A percentile compares a stretch with the other conserved stretches of the same genome.
Conservation (phyloP, 2,113 vertebrate genomes). For the Hemibagrus wyckioides region DNA sequence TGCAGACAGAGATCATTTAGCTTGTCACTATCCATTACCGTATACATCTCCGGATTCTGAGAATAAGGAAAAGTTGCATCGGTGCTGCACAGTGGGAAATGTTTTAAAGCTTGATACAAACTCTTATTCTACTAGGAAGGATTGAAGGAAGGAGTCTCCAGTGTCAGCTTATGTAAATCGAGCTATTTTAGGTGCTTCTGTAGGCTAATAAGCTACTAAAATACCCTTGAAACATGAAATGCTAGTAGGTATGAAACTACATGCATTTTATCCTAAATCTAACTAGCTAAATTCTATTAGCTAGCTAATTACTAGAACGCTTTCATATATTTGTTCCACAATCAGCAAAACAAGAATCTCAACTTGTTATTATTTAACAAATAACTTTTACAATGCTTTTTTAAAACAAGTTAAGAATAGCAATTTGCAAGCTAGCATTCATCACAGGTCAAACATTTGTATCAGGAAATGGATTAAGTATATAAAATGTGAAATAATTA, state of each 20-base stretch:
- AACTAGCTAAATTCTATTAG: too few species aligned
- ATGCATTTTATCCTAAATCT: too few species aligned
- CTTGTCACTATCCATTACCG: slow-evolving; percentile 64
- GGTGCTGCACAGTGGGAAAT: too few species aligned
- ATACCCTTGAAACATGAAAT: background rate
- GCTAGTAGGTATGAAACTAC: background rate
- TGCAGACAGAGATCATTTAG: slow-evolving; percentile 60
- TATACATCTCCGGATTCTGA: background rate
- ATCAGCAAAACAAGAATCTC: too few species aligned
- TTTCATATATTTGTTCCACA: too few species aligned
- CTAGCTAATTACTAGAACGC: too few species aligned
- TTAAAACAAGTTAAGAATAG: too few species aligned
- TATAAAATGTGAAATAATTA: background rate
- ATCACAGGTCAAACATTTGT: background rate
- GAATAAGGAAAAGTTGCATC: slow-evolving; percentile 11
- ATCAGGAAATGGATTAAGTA: background rate
- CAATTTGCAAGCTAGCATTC: background rate
- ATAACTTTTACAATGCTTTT: too few species aligned
- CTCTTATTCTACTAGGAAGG: background rate
- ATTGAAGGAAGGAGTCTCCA: background rate
- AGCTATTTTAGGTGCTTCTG: background rate
- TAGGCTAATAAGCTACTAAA: background rate
- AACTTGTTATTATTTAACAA: background rate
- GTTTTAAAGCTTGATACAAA: background rate
- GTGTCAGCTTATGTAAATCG: background rate